A percentile compares a stretch with the other conserved stretches of the same genome.
These are phyloP conservation scores for Zonitis immaculata DNA, from an alignment of 2,888 invertebrate genomes.

Conservation along the genomic window DNA sequence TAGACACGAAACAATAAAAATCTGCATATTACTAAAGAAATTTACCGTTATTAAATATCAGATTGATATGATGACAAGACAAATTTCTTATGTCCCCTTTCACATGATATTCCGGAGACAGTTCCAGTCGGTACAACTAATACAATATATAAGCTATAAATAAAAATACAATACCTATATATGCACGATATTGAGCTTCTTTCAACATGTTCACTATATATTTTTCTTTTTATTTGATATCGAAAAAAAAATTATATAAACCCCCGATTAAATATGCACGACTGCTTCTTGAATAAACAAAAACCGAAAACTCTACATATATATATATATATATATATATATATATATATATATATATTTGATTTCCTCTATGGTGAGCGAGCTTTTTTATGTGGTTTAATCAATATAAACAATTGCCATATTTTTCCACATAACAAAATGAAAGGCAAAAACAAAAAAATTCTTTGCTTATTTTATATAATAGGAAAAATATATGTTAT, in stretches of 20 bases:
- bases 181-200: conserved; percentile 16
- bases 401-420: not conserved
- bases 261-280: conserved; percentile 8
- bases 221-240: conserved; percentile 3
- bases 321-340: too few species aligned
- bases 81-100: conserved; percentile 16
- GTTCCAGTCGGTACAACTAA: conserved; percentile 17
- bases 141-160: not conserved
- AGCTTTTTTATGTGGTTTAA: not conserved
- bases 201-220: not conserved
- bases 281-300: conserved; percentile 6
- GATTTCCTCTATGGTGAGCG: not conserved
- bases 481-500: not conserved
- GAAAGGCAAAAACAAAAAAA: not conserved
- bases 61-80: conserved; percentile 27
- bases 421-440: not conserved
- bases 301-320: too few species aligned
- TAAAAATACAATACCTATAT: too few species aligned
- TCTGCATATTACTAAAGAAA: conserved; percentile 15
- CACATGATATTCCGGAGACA: conserved; percentile 13
- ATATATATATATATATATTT: too few species aligned
- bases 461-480: not conserved
- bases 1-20: conserved; percentile 17
- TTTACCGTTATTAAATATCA: conserved; percentile 20
- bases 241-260: not conserved